Conservation (phyloP, 2,888 invertebrate genomes). For the Glaucopsyche alexis region DNA sequence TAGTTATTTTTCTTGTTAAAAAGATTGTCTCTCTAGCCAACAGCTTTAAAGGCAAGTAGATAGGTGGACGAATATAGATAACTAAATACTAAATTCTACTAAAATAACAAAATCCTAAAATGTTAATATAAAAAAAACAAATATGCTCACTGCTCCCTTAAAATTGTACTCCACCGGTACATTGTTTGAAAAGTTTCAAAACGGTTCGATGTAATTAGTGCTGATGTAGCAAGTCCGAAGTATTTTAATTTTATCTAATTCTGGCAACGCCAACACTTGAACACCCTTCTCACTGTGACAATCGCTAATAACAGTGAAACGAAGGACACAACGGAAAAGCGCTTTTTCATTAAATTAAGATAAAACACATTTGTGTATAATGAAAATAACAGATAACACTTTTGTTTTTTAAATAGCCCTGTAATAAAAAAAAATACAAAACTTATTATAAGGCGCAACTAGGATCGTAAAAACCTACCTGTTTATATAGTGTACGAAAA, state of each 20-base stretch:
- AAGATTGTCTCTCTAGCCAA: no score
- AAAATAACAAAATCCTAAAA: neutral
- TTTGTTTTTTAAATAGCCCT: neutral
- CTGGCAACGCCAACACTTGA: neutral
- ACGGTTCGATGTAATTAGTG: neutral
- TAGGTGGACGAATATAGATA: no score
- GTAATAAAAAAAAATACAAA: no score
- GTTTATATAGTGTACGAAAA: neutral
- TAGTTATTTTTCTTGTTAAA: no score
- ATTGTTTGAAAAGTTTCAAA: neutral
- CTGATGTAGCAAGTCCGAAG: neutral
- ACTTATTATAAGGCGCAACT: neutral
- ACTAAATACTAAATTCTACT: neutral
- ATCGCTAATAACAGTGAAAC: neutral
- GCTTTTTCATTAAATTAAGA: neutral
- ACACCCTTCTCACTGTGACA: conserved; percentile 15
- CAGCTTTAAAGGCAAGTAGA: no score
- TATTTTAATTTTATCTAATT: conserved; percentile 15
- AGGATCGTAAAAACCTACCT: neutral
- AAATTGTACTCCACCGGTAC: neutral
- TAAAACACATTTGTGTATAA: neutral
- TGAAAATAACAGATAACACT: neutral
- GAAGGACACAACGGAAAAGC: neutral
- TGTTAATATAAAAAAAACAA: neutral
- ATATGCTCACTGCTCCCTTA: neutral